These are phyloP conservation scores for Semotilus atromaculatus DNA, from an alignment of 2,797 vertebrate genomes.

Conservation along the genomic window DNA sequence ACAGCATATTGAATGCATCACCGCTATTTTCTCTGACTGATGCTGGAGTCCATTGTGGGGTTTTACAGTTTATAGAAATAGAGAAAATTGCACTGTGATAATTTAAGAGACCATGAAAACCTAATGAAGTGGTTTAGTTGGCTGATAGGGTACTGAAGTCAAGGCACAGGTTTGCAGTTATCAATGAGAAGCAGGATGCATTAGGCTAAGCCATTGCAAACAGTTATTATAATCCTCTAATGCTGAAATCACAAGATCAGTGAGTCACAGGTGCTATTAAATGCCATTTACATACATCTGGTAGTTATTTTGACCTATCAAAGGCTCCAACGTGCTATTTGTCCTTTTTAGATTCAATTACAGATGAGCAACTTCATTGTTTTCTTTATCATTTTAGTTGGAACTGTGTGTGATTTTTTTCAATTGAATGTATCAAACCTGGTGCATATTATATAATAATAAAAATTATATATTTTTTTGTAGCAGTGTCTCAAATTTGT, in stretches of 20 bases:
- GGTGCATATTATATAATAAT: not conserved
- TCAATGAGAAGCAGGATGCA: conserved; percentile 30
- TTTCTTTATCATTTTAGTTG: not conserved
- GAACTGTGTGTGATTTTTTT: not conserved
- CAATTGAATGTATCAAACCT: not conserved
- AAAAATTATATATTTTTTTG: not conserved
- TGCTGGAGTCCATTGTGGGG: conserved; percentile 15
- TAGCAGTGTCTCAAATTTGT: not conserved
- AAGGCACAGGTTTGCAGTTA: conserved; percentile 33
- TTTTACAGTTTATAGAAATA: conserved; percentile 41
- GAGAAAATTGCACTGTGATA: conserved; percentile 40
- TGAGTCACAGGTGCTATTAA: conserved; percentile 38
- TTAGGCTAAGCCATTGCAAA: conserved; percentile 10
- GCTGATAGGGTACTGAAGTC: conserved; percentile 34
- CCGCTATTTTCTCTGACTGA: conserved; percentile 21
- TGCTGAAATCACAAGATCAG: conserved; percentile 28
- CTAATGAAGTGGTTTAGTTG: conserved; percentile 39
- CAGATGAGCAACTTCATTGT: not conserved
- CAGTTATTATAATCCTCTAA: conserved; percentile 33
- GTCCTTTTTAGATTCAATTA: conserved; percentile 26
- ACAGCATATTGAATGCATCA: not conserved
- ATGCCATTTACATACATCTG: conserved; percentile 34
- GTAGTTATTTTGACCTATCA: conserved; percentile 29
- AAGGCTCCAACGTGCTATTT: conserved; percentile 19
- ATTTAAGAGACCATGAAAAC: conserved; percentile 45